Base-by-base conservation (phyloP, 2,888 invertebrate genomes). In the Dorcus hopei region DNA sequence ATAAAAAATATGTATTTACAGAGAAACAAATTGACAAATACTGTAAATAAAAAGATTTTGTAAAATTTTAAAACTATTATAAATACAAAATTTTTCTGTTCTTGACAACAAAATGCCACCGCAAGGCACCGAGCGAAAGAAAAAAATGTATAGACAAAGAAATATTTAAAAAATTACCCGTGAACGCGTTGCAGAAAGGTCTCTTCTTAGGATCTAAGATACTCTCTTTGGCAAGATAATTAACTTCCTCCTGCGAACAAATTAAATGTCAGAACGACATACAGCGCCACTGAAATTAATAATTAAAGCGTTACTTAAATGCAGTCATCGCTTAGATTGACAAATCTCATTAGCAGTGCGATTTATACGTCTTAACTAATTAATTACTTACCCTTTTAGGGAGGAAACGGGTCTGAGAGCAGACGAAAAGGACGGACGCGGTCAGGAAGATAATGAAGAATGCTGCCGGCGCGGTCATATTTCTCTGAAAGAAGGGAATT, bases 121-220 rank as follows among this genome's bases (percentile, higher is more conserved):
- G 14, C 14, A 14, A 14, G 14, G 14, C 14, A 26, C 26, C 2
- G 26, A 26, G 5, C 1, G 26, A 26, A 26, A 26, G 5, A 26
- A 26, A 26, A n/a, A 26, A 26, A 3, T 26, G 26, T 26, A 26
- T 3, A 26, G 2, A 26, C 2, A 2, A 26, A 26, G 26, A 26
- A 33, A 33, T 33, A 33, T 33, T 33, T 6, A 33, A 33, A 33
- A 33, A 4, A 49, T 74, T 79, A 92, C 93, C 93, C 68, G 92
- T 93, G 68, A 93, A 93, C 0, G 93, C 92, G 71, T 93, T 93
- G 79, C 93, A 93, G 77, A 93, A 93, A 0, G 93, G 93, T 71
- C 92, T 81, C 70, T 93, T 93, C 70, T 86, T 86, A 26, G 84
- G 87, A 59, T 85, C 81, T 76, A 69, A 68, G 38, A 76, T 61